A percentile compares a stretch with the other conserved stretches of the same genome.
phyloP scores from a whole-genome alignment of 2,113 vertebrate species.

The Aptenodytes forsteri region DNA sequence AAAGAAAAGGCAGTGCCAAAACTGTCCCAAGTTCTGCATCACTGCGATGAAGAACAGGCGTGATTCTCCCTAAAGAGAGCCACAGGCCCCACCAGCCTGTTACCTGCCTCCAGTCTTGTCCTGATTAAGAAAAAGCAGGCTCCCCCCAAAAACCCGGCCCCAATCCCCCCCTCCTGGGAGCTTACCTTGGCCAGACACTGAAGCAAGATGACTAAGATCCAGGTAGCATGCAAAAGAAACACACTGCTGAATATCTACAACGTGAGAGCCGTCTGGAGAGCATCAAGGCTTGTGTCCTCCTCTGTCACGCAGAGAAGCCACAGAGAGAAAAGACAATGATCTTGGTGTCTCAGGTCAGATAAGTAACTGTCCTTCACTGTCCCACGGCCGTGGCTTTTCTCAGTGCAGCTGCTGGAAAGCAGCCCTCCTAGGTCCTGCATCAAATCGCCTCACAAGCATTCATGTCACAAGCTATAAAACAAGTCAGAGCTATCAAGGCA shows the following conservation, averaged over 20 bases:
- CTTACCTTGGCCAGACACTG: no score
- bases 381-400: background rate
- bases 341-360: background rate
- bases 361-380: background rate
- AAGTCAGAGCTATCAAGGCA: background rate
- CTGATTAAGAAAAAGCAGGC: background rate
- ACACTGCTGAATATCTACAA: no score
- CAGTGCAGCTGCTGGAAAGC: background rate
- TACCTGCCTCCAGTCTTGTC: background rate
- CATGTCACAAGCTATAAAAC: background rate
- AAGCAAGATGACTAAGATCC: background rate
- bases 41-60: rapidly evolving
- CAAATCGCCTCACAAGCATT: background rate
- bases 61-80: background rate
- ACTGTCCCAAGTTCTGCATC: background rate
- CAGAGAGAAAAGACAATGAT: no score
- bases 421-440: background rate
- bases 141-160: background rate
- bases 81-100: no score
- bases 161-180: no score
- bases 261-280: background rate
- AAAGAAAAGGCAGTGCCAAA: background rate
- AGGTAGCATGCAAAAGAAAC: background rate
- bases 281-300: background rate
- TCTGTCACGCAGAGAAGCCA: background rate